Evolutionary conservation across 2,888 invertebrate species (phyloP), one percentile per base, ranked within the genome.

Genomic region (Ophion costatus): DNA sequence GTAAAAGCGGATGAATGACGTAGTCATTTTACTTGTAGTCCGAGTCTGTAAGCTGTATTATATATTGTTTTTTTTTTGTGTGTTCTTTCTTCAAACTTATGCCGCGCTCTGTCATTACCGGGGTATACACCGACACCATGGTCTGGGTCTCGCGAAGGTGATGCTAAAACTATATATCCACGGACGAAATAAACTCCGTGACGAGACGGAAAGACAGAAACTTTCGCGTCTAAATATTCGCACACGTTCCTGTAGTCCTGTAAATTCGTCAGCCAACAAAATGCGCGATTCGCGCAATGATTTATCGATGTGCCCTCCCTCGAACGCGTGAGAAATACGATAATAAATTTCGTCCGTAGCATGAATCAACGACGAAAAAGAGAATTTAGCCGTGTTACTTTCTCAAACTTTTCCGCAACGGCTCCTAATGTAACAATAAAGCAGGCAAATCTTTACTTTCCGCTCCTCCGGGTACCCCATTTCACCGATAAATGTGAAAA

Each of bases 51-150:
- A 42, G 61, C 61, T 69, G 57, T 42, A 61, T 45, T 59, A 61
- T 69, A 56, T 57, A 51, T 71, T 59, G 1, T 29, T 29, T 11
- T 57, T 61, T 57, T 70, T 56, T 51, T 74, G n/a, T n/a, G n/a
- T n/a, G 29, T 29, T 29, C 29, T 29, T 29, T 82, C 85, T 82
- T 82, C 86, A 80, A 80, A 79, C 83, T 81, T 74, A 64, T 61
- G 82, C 88, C 89, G 89, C 51, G 89, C 14, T 14, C 51, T 91
- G 87, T 92, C 90, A 91, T 92, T 91, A 92, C 87, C 76, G 59
- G 67, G 14, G 51, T 51, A 51, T 51, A 51, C 57, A 76, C 22
- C 22, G 38, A 57, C 67, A 61, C 38, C 22, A 22, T 20, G 56
- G 67, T 63, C n/a, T 74, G 70, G 66, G 42, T 33, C 83, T 64